Evolutionary conservation across 2,888 invertebrate species (phyloP).

Genomic region (Cryptocephalus primarius): DNA sequence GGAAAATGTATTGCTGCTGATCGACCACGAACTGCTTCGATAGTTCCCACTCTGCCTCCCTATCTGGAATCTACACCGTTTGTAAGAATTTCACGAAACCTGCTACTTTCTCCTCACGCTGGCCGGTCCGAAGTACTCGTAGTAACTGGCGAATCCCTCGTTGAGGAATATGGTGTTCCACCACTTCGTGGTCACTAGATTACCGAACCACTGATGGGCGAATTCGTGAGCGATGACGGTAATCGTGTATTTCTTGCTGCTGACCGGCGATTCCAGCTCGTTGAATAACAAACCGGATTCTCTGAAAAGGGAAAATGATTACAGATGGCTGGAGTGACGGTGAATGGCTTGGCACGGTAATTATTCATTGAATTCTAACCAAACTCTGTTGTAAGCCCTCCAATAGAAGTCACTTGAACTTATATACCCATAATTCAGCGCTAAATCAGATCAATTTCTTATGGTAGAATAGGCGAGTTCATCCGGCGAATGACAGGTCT

Average conservation of each 20-base stretch:
- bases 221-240: constrained; percentile 66
- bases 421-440: too few species aligned
- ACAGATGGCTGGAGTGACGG: too few species aligned
- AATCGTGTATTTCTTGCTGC: constrained; percentile 52
- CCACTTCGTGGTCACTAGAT: constrained; percentile 64
- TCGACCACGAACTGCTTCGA: constrained; percentile 18
- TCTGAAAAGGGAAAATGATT: constrained; percentile 38
- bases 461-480: too few species aligned
- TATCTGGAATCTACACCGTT: too few species aligned
- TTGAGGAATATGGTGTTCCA: constrained; percentile 67
- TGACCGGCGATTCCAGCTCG: constrained; percentile 39
- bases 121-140: constrained; percentile 48
- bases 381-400: too few species aligned
- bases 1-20: constrained; percentile 13
- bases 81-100: too few species aligned
- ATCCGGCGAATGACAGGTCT: too few species aligned
- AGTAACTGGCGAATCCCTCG: constrained; percentile 65
- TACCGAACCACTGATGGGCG: constrained; percentile 77
- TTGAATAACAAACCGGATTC: constrained; percentile 48
- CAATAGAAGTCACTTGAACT: too few species aligned
- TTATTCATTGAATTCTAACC: too few species aligned
- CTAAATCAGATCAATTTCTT: too few species aligned
- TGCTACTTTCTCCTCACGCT: constrained; percentile 6
- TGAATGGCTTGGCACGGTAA: too few species aligned
- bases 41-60: constrained; percentile 5